Conservation (phyloP, 2,113 vertebrate genomes). For the Manacus vitellinus region DNA sequence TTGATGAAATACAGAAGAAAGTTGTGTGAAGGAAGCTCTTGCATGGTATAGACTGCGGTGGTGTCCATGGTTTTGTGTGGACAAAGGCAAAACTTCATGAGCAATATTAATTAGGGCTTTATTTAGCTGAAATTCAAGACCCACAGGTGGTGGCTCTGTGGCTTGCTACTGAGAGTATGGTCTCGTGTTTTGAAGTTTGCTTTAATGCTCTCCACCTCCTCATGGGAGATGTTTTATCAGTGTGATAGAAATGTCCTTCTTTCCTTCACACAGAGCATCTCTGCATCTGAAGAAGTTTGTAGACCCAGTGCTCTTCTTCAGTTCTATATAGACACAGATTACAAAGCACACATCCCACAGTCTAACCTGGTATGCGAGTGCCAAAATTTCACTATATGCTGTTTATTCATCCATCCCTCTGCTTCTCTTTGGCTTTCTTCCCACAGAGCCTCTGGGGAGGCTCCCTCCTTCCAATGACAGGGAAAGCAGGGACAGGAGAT, state of each 20-base stretch:
- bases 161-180: neutral
- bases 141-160: neutral
- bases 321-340: neutral
- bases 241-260: neutral
- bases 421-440: slow-evolving; percentile 7
- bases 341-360: neutral
- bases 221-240: neutral
- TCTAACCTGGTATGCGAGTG: neutral
- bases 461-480: neutral
- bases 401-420: neutral
- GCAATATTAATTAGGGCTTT: neutral
- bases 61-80: neutral
- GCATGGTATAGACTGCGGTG: neutral
- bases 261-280: neutral
- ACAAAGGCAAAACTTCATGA: slow-evolving; percentile 9
- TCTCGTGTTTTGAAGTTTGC: neutral
- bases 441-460: neutral
- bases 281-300: neutral
- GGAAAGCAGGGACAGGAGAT: neutral
- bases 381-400: neutral
- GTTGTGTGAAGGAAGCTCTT: neutral
- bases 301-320: neutral
- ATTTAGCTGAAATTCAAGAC: slow-evolving; percentile 27
- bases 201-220: neutral
- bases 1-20: neutral